Evolutionary conservation across 30 jellyfish, hydroid and myxozoan species (phyloP).

Genomic region (Chrysaora quinquecirrha): DNA sequence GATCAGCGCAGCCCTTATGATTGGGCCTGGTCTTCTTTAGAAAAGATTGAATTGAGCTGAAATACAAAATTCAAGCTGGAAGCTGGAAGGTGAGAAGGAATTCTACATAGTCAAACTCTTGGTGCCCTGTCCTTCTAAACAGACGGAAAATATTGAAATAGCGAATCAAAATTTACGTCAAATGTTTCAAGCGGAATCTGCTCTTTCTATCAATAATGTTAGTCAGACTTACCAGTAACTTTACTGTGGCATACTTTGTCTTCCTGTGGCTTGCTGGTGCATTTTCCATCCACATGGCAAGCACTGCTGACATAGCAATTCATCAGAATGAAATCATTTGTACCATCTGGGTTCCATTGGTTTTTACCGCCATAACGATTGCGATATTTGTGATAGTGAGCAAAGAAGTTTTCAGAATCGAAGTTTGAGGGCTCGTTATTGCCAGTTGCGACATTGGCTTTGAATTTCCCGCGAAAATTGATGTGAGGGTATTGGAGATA

Average conservation of each 20-base stretch:
- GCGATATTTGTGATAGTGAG: conserved; percentile 7
- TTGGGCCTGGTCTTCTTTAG: too few species aligned
- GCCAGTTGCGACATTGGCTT: conserved; percentile 62
- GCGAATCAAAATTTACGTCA: not conserved
- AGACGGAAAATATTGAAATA: not conserved
- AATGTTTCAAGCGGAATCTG: not conserved
- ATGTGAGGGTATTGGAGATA: conserved; percentile 46
- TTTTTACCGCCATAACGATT: conserved; percentile 15
- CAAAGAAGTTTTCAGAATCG: conserved; percentile 30
- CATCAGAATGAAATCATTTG: conserved; percentile 28
- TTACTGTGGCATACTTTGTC: conserved; percentile 31
- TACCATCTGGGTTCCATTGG: conserved; percentile 60
- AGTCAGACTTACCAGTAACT: conserved; percentile 15
- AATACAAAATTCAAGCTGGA: too few species aligned
- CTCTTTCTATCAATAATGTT: too few species aligned
- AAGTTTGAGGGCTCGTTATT: conserved; percentile 7
- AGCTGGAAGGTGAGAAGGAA: too few species aligned
- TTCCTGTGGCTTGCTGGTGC: conserved; percentile 11
- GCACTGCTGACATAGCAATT: conserved; percentile 52
- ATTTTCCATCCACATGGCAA: conserved; percentile 46
- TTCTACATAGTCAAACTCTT: too few species aligned
- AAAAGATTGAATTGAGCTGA: too few species aligned
- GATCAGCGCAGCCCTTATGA: too few species aligned
- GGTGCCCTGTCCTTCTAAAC: too few species aligned
- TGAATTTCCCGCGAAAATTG: conserved; percentile 44